Evolutionary conservation across 2,888 invertebrate genomes (phyloP), one percentile per base, ranked within the genome.

Genomic region (Scaptodrosophila latifasciaeformis): DNA sequence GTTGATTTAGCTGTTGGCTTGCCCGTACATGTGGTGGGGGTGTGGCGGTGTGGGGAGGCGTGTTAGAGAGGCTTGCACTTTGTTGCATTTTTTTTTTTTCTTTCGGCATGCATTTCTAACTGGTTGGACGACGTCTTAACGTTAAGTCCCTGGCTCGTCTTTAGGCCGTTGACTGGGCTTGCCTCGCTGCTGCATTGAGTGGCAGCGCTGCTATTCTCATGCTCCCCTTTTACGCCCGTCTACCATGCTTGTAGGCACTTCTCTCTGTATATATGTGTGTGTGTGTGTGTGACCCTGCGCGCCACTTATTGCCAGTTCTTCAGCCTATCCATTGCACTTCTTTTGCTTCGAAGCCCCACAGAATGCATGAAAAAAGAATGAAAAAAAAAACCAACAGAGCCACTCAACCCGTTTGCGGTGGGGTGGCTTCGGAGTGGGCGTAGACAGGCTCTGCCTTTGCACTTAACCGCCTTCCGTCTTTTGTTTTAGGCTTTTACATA

Each of bases 391-490:
- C n/a, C n/a, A 47, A 55, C 47, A 50, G 55, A 64, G 50, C 66
- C 55, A 66, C 71, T 77, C 78, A 75, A 77, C 71, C 76, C 72
- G 71, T 70, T 74, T 67, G 29, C 24, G 15, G 5, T 24, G 34
- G 21, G 24, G 44, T 53, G 51, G 43, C 30, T 12, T 13, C 34
- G 61, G 57, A 58, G 70, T 63, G 70, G 77, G 67, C 65, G 70
- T 65, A 65, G 31, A n/a, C 13, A 31, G 46, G 35, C 46, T 39
- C 19, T 47, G 47, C 53, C 57, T 65, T 49, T 67, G 69, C 79
- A 82, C 82, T 81, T 82, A 82, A 81, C 82, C 82, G 82, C 79
- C 70, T 82, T 81, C 79, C 79, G 77, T 60, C 71, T 76, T 72
- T 81, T 82, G 67, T 77, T 35, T 60, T 59, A 27, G 58, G 49